These are phyloP conservation scores for Rhyzopertha dominica DNA, from an alignment of 1,140 invertebrate species.

Conservation along the genomic window DNA sequence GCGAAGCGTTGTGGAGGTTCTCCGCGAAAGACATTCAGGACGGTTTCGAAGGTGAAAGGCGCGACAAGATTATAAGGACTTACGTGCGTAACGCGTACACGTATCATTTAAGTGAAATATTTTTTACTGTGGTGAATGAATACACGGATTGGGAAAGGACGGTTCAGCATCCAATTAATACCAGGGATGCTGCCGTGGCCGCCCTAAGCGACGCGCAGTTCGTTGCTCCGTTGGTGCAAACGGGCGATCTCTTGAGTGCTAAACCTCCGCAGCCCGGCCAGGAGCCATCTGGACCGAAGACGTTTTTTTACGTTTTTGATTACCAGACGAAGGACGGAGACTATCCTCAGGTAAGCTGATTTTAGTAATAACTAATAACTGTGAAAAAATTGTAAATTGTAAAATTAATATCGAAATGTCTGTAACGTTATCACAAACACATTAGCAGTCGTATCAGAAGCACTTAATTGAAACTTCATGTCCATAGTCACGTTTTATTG, in stretches of 20 bases:
- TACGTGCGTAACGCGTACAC: conserved; percentile 90
- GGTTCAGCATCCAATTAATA: conserved; percentile 85
- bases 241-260: conserved; percentile 69
- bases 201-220: conserved; percentile 90
- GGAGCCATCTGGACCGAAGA: conserved; percentile 55
- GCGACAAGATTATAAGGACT: conserved; percentile 88
- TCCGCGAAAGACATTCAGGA: conserved; percentile 75
- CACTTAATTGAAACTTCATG: too few species aligned
- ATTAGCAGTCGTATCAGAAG: too few species aligned
- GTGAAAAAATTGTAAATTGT: too few species aligned
- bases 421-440: too few species aligned
- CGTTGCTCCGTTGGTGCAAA: conserved; percentile 78
- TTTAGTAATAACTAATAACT: too few species aligned
- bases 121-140: conserved; percentile 93
- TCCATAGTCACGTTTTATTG: too few species aligned
- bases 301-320: conserved; percentile 90
- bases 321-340: conserved; percentile 90
- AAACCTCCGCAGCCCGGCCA: conserved; percentile 46
- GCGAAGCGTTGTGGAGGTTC: conserved; percentile 77
- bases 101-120: conserved; percentile 94
- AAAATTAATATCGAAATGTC: too few species aligned
- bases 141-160: conserved; percentile 97
- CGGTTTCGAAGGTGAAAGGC: conserved; percentile 84
- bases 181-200: conserved; percentile 85
- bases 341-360: conserved; percentile 69